Evolutionary conservation across 1,140 invertebrate genomes (phyloP), one percentile per base, ranked within the genome.

Genomic region (Pogonomyrmex californicus): DNA sequence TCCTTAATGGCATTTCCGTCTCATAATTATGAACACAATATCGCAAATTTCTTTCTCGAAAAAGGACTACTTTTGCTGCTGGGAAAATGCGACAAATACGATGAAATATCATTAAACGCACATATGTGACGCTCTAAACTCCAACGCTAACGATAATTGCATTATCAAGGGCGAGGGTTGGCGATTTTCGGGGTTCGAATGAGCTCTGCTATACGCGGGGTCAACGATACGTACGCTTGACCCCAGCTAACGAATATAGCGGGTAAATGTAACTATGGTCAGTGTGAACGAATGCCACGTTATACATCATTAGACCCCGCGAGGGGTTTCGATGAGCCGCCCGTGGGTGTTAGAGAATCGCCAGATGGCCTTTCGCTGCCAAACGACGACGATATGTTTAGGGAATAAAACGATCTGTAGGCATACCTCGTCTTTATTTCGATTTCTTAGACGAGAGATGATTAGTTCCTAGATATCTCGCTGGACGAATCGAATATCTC

Each of bases 241-340:
- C 92, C 92, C 88, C 51, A 81, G 63, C 60, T 87, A 78, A 88
- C 88, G 71, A 65, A 73, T 71, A 68, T 62, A 85, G 66, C 62
- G 88, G 78, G 71, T 58, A 87, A 78, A 81, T 82, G 51, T 81
- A 83, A 87, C 71, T 78, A 85, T 77, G 88, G 88, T 85, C 88
- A 87, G 78, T 47, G 38, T 33, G 86, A 62, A 85, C 86, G 79
- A 54, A 77, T 86, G 83, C 82, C 85, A 70, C 91, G 92, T 93
- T 93, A 93, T 93, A 93, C 91, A 93, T 94, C 93, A 93, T 94
- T 94, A 94, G 92, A 90, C 68, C 82, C 58, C 86, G 79, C 60
- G 86, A 79, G 88, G 23, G 78, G 88, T 85, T 89, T 87, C 88
- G 81, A 85, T 85, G 91, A 91, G 78, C 86, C 82, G 76, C 66